Conservation (phyloP, 2,797 vertebrate genomes). For the Sternarchorhynchus goeldii region DNA sequence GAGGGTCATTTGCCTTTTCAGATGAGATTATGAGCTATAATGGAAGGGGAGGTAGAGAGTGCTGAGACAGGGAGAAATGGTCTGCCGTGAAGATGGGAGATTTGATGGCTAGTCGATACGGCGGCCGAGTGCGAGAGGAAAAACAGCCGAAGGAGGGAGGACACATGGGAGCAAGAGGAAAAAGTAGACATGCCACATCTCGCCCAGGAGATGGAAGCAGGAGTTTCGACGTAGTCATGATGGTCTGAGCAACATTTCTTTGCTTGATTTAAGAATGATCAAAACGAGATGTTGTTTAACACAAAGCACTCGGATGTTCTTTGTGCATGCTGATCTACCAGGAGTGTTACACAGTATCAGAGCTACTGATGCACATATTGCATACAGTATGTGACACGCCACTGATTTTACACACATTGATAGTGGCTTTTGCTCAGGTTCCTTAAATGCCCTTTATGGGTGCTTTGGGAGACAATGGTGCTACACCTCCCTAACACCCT, state of each 20-base stretch:
- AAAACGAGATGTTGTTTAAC: neutral
- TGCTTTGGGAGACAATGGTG: slow-evolving; percentile 81
- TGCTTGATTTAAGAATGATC: neutral
- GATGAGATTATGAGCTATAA: slow-evolving; percentile 78
- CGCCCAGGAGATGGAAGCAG: slow-evolving; percentile 15
- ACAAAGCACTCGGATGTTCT: slow-evolving; percentile 6
- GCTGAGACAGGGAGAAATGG: slow-evolving; percentile 89
- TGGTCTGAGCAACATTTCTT: neutral
- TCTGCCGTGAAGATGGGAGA: slow-evolving; percentile 77
- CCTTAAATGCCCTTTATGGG: slow-evolving; percentile 79
- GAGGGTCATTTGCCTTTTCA: slow-evolving; percentile 82
- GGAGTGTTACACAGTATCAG: slow-evolving; percentile 10
- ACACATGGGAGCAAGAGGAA: slow-evolving; percentile 37
- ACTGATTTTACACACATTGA: slow-evolving; percentile 34
- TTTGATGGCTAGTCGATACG: slow-evolving; percentile 92
- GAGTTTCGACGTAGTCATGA: neutral
- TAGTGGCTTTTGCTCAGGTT: slow-evolving; percentile 64
- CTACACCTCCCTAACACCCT: slow-evolving; percentile 63
- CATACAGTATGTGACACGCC: slow-evolving; percentile 22
- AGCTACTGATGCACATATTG: slow-evolving; percentile 23
- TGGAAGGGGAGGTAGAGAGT: slow-evolving; percentile 76
- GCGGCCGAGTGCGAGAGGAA: slow-evolving; percentile 42
- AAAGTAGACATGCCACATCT: slow-evolving; percentile 41
- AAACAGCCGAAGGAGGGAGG: slow-evolving; percentile 46
- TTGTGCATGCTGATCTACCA: slow-evolving; percentile 9